A percentile compares a stretch with the other conserved stretches of the same genome.
These are phyloP conservation scores for Planococcus citri DNA, from an alignment of 1,140 invertebrate genomes.

Conservation along the genomic window DNA sequence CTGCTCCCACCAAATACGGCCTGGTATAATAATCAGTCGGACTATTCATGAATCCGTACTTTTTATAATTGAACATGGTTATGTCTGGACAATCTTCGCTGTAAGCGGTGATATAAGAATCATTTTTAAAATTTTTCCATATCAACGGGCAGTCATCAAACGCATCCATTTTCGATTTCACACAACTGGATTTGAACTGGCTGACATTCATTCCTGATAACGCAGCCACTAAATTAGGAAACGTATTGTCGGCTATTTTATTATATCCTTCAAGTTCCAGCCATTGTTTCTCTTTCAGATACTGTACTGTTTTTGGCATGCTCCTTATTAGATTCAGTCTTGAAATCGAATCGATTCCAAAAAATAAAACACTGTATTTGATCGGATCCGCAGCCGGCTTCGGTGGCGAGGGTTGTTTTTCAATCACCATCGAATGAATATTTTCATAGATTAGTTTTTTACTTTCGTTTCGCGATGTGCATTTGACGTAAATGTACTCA, in stretches of 20 bases:
- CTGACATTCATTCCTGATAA: conserved; percentile 42
- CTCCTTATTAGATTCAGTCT: conserved; percentile 61
- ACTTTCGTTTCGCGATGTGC: not conserved
- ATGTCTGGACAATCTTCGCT: conserved; percentile 63
- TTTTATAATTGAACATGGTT: conserved; percentile 68
- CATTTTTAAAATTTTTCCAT: conserved; percentile 59
- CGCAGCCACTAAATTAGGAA: conserved; percentile 62
- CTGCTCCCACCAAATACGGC: conserved; percentile 48
- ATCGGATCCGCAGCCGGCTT: not conserved
- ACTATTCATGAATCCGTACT: conserved; percentile 57
- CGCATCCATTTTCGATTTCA: conserved; percentile 35
- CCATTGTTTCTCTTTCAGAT: conserved; percentile 45
- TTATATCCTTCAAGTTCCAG: conserved; percentile 45
- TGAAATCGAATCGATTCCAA: conserved; percentile 79
- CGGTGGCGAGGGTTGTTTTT: conserved; percentile 12
- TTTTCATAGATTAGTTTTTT: conserved; percentile 14
- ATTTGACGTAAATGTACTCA: not conserved
- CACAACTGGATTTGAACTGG: conserved; percentile 32
- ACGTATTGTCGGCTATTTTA: conserved; percentile 68
- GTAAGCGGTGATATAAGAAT: conserved; percentile 59
- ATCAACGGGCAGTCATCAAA: conserved; percentile 57
- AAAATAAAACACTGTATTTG: conserved; percentile 41
- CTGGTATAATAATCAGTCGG: conserved; percentile 73
- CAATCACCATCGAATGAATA: conserved; percentile 22
- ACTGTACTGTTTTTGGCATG: conserved; percentile 55